These are phyloP conservation scores for Poeciliopsis paucimaculata DNA, from an alignment of 2,797 vertebrate genomes.

Conservation along the genomic window DNA sequence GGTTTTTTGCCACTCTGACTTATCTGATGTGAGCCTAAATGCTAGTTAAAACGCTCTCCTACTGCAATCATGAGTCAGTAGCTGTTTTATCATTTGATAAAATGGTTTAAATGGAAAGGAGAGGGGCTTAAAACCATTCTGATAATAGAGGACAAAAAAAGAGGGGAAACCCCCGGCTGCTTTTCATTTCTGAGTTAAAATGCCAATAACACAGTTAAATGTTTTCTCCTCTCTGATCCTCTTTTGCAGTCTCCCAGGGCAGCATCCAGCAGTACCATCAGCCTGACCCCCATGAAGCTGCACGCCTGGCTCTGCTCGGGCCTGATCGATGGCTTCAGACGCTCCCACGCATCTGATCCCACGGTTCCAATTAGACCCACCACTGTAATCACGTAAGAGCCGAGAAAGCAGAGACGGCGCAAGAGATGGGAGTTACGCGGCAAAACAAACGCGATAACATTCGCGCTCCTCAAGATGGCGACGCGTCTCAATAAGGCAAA, in stretches of 20 bases:
- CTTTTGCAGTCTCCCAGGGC: conserved; percentile 28
- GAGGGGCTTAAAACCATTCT: neutral
- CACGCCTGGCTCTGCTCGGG: conserved; percentile 38
- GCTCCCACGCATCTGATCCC: conserved; percentile 32
- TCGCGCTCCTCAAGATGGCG: conserved; percentile 1
- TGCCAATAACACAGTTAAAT: conserved; percentile 48
- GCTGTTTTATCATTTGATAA: neutral
- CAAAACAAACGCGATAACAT: conserved; percentile 23
- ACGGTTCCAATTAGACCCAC: conserved; percentile 48
- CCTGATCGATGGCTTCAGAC: conserved; percentile 52
- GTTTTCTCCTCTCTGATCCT: conserved; percentile 37
- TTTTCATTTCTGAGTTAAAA: conserved; percentile 38
- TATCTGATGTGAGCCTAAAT: neutral
- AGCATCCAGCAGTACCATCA: conserved; percentile 43
- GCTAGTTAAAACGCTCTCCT: neutral
- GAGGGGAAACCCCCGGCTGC: conserved; percentile 28
- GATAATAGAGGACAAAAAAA: conserved; percentile 14
- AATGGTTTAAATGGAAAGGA: neutral
- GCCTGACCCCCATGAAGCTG: conserved; percentile 28
- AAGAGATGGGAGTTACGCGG: conserved; percentile 11
- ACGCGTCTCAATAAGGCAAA: conserved; percentile 18
- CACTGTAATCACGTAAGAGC: conserved; percentile 31
- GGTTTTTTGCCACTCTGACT: neutral
- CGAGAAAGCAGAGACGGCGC: conserved; percentile 17
- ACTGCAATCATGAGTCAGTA: neutral